Base-by-base conservation (phyloP, 1,140 invertebrate genomes). In the Theocolax elegans region DNA sequence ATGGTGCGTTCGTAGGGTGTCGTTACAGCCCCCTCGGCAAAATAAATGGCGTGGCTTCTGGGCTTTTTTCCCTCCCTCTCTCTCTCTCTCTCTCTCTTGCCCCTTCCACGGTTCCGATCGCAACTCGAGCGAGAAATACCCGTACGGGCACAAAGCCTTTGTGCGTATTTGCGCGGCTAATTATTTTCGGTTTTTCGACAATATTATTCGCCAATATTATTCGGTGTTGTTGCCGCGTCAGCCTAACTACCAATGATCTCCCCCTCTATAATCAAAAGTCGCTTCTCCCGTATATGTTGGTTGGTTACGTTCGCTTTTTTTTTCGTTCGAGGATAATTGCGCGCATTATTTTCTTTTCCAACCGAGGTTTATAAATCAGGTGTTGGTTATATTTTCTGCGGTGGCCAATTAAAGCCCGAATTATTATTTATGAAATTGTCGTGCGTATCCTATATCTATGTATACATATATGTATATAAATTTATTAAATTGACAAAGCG, bases 181-280 rank as follows among this genome's bases (percentile, higher is more conserved):
- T 85, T 84, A 86, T 83, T 82, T 84, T 81, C 77, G 76, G 69
- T 79, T 71, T n/a, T 79, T 78, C 67, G 59, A 59, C 73, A 74
- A 78, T 77, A 75, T 51, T 38, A n/a, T 68, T 48, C 25, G n/a
- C 65, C 65, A 74, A 78, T n/a, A n/a, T n/a, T n/a, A n/a, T n/a
- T n/a, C n/a, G n/a, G n/a, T n/a, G n/a, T n/a, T n/a, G 75, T 79
- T 77, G 72, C 0, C n/a, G 17, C 21, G 31, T 19, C 44, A 15
- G 21, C 19, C 3, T 35, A 63, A 63, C 19, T 1, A 59, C 21
- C 17, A 9, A 13, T 3, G 25, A 31, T 1, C 13, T 21, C 40
- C 21, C n/a, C 29, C 21, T 13, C 12, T 29, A 54, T 27, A 15
- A 3, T 13, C 12, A 3, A 1, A 1, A 23, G 10, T 7, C 9